Conservation (phyloP, 1,140 invertebrate species). For the Neelides sp. region DNA sequence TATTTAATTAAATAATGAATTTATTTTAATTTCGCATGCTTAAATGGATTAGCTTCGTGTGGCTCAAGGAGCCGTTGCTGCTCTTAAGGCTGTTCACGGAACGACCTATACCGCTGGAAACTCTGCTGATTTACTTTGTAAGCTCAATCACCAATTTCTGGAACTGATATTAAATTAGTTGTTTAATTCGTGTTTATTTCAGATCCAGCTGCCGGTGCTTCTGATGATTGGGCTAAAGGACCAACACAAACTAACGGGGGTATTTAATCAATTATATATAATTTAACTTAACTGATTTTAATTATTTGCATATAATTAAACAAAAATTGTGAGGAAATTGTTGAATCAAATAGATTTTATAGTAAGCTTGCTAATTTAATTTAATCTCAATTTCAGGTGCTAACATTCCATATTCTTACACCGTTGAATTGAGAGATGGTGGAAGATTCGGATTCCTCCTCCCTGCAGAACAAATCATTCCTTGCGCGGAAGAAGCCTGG, state of each 20-base stretch:
- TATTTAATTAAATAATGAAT: too few species aligned
- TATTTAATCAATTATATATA: too few species aligned
- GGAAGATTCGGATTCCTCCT: slow-evolving; percentile 44
- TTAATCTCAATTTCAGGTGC: too few species aligned
- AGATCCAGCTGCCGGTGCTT: too few species aligned
- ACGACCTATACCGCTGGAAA: not conserved
- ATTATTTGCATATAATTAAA: too few species aligned
- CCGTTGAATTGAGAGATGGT: slow-evolving; percentile 6
- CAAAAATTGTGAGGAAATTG: too few species aligned
- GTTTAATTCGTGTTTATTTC: not conserved
- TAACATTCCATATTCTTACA: slow-evolving; percentile 3
- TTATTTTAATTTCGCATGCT: too few species aligned
- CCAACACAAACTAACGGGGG: not conserved
- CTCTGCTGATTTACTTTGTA: not conserved
- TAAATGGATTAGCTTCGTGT: not conserved
- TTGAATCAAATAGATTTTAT: too few species aligned
- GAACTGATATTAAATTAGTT: not conserved
- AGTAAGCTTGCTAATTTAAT: too few species aligned
- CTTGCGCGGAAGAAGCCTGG: too few species aligned
- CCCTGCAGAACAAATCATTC: slow-evolving; percentile 42
- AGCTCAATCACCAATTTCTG: not conserved
- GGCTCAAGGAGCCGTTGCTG: not conserved
- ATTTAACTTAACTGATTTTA: too few species aligned
- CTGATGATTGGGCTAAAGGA: slow-evolving; percentile 6
- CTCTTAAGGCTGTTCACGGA: slow-evolving; percentile 1